Evolutionary conservation across 2,113 vertebrate species (phyloP).

Genomic region (Caranx ignobilis): DNA sequence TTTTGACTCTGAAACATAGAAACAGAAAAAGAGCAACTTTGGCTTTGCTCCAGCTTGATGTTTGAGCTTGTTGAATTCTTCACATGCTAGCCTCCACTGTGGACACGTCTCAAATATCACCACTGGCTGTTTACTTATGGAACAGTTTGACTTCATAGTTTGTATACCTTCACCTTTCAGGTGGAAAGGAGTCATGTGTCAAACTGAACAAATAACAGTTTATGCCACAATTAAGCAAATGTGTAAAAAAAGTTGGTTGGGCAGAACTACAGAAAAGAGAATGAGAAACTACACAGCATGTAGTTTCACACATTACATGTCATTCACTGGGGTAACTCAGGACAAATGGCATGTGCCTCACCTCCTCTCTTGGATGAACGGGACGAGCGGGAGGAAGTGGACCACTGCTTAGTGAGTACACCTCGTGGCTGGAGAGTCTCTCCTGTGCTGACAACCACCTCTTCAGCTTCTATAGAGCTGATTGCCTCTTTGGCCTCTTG

Average conservation of each 20-base stretch:
- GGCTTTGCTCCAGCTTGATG: conserved; percentile 3
- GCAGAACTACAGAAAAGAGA: background rate
- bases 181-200: conserved; percentile 3
- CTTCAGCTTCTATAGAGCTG: conserved; percentile 81
- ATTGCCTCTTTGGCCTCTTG: conserved; percentile 84
- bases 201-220: conserved; percentile 18
- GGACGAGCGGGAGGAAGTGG: conserved; percentile 96
- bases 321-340: background rate
- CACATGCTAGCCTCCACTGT: conserved; percentile 12
- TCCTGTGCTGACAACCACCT: conserved; percentile 68
- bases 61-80: conserved; percentile 32
- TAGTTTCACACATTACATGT: background rate
- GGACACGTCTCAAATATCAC: conserved; percentile 19
- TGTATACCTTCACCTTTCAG: background rate
- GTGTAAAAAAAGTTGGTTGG: background rate
- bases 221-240: background rate
- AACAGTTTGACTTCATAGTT: conserved; percentile 22
- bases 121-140: conserved; percentile 17
- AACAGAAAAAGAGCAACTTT: conserved; percentile 8
- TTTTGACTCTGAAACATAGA: background rate
- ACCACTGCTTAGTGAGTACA: conserved; percentile 97
- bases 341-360: conserved; percentile 72
- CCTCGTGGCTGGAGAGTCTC: conserved; percentile 88
- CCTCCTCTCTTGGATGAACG: conserved; percentile 97
- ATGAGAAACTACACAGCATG: background rate